Base-by-base conservation (phyloP, 30 jellyfish, hydroid and myxozoan species). In the Aurelia coerulea region DNA sequence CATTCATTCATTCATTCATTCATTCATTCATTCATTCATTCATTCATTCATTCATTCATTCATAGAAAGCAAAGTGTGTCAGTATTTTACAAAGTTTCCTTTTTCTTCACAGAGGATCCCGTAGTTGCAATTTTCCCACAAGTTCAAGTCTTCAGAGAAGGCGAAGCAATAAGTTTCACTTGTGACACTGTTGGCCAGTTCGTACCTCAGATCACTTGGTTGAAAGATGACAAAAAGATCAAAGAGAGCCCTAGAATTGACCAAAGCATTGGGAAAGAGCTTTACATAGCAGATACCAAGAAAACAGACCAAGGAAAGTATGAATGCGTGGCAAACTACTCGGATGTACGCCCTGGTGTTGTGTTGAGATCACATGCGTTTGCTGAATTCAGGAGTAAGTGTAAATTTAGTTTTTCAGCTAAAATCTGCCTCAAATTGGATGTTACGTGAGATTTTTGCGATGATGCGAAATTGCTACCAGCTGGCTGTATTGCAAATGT, bases 261-360 rank as follows among this genome's bases (percentile, higher is more conserved):
- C 34, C 65, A 31, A 5, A 41, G 73, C 29, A 84, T 77, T 34
- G 46, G 63, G 52, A 75, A 75, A 2, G 80, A 81, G 41, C 42
- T 90, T 19, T 72, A 37, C 35, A 83, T 90, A 5, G 19, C 79
- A 5, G 59, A 76, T 54, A 88, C 92, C 8, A 75, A 63, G 65
- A 67, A 34, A 64, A 60, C 67, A 51, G 97, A 90, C 71, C 84
- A 74, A 11, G 97, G 94, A 14, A 58, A 66, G 31, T 90, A 90
- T 74, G 66, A 86, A 1, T 90, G 97, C 59, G 64, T 81, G n/a
- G 97, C 92, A 18, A 83, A 90, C 59, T 90, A 90, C 64, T 64
- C 97, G 19, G 53, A 35, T 5, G 18, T 80, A 10, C 89, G 87
- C 2, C 85, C 70, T 39, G 90, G 90, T 1, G 78, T 79, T 9